Percentiles rank a stretch among this genome's conserved stretches.
Evolutionary conservation across 2,888 invertebrate genomes (phyloP).

Genomic region (Isotomurus palustris): DNA sequence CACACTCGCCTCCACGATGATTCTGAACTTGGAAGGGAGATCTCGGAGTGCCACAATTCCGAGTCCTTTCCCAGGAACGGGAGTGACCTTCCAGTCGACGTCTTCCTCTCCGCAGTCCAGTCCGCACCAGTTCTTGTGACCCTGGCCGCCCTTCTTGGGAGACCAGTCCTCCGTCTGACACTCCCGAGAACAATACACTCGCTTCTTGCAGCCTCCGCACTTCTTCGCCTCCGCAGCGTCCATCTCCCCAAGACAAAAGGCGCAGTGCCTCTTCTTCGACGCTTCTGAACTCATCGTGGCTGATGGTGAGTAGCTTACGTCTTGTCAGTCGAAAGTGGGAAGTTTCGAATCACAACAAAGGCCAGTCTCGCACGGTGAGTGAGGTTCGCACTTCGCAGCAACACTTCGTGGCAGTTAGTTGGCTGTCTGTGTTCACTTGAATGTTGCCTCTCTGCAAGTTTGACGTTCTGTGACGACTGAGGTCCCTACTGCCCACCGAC

Average conservation of each 20-base stretch:
- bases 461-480: too few species aligned
- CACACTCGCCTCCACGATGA: conserved; percentile 7
- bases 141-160: conserved; percentile 10
- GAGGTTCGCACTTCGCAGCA: too few species aligned
- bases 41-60: conserved; percentile 8
- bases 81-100: conserved; percentile 13
- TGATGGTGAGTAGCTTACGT: too few species aligned
- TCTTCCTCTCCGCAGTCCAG: conserved; percentile 18
- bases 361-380: too few species aligned
- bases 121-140: conserved; percentile 23
- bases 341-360: too few species aligned
- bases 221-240: neutral
- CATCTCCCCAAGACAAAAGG: conserved; percentile 5
- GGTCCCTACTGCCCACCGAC: too few species aligned
- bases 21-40: conserved; percentile 8
- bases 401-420: too few species aligned
- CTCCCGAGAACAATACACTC: conserved; percentile 16
- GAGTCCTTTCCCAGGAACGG: conserved; percentile 12
- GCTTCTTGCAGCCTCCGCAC: conserved; percentile 12
- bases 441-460: too few species aligned
- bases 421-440: too few species aligned
- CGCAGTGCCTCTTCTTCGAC: too few species aligned
- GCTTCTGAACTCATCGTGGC: too few species aligned
- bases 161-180: conserved; percentile 19
- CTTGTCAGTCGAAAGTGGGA: too few species aligned